phyloP scores from a whole-genome alignment of 2,888 invertebrate genomes.

The Lithodes maja region DNA sequence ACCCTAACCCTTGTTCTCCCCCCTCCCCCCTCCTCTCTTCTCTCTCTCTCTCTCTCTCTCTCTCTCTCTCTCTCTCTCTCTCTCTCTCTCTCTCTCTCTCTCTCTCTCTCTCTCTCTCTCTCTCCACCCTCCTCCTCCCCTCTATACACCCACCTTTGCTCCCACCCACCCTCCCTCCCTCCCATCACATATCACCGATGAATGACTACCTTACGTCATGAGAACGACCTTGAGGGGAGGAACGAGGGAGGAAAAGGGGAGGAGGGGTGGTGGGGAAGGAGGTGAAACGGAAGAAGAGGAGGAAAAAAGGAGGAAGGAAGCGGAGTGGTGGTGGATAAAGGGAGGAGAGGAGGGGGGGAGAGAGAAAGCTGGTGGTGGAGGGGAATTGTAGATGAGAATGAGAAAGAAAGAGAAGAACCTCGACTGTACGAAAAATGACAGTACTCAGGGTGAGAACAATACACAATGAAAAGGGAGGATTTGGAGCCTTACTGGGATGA shows the following conservation, averaged over 20 bases:
- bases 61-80: background rate
- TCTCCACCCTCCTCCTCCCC: background rate
- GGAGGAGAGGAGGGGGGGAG: background rate
- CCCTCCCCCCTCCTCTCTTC: background rate
- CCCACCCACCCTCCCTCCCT: background rate
- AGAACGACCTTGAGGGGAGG: background rate
- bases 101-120: background rate
- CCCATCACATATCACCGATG: background rate
- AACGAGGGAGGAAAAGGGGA: background rate
- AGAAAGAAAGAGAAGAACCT: too few relatives aligned
- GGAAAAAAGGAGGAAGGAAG: background rate
- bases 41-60: too few relatives aligned
- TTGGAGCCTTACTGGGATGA: too few relatives aligned
- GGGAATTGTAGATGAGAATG: too few relatives aligned
- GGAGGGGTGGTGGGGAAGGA: background rate
- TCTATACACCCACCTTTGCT: background rate
- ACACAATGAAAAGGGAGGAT: too few relatives aligned
- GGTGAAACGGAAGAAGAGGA: background rate
- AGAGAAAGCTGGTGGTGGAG: background rate
- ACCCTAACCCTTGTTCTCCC: background rate
- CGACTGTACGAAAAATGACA: too few relatives aligned
- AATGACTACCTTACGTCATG: background rate
- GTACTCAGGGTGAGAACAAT: too few relatives aligned
- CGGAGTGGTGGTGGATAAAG: background rate
- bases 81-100: background rate